Conservation (phyloP, 2,797 vertebrate genomes). For the Malacoraja senta region DNA sequence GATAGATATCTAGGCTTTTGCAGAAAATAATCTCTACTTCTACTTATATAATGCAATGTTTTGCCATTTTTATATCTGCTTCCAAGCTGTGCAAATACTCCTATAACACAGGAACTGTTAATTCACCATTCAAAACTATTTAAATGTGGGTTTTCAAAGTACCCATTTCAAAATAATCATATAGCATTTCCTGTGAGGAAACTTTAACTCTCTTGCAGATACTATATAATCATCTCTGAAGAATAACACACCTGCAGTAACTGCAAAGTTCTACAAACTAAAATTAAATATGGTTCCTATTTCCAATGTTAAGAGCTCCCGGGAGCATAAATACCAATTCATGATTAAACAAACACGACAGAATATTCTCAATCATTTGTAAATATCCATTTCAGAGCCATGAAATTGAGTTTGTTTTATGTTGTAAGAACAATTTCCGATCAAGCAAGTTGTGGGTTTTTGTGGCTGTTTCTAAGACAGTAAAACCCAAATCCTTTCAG, state of each 20-base stretch:
- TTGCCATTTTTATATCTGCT: neutral
- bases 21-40: neutral
- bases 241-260: neutral
- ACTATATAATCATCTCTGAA: neutral
- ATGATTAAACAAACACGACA: no score
- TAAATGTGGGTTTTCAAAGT: neutral
- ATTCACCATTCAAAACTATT: neutral
- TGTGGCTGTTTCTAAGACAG: no score
- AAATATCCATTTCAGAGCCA: no score
- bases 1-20: no score
- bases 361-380: no score
- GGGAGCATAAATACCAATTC: no score
- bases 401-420: no score
- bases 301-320: neutral
- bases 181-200: neutral
- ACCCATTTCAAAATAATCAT: neutral
- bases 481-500: no score
- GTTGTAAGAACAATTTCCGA: no score
- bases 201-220: neutral
- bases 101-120: neutral
- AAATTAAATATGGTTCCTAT: no score
- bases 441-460: no score
- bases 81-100: neutral
- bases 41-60: neutral
- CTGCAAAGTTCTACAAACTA: no score